phyloP scores from a whole-genome alignment of 1,140 invertebrate species.

The Eciton burchellii region DNA sequence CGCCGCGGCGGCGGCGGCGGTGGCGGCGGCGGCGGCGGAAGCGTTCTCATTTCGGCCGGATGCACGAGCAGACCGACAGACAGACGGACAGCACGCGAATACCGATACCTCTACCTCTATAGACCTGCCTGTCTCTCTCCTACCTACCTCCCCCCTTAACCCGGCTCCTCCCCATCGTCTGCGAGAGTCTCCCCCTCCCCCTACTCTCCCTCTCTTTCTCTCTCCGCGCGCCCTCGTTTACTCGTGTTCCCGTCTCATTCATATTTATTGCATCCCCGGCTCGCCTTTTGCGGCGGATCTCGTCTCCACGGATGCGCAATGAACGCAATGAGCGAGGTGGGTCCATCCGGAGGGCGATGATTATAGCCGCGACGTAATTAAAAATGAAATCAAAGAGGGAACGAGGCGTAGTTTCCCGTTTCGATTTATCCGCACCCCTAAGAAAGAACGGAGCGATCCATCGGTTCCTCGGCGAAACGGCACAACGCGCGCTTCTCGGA shows the following conservation, averaged over 20 bases:
- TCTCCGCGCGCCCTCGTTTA: slow-evolving; percentile 21
- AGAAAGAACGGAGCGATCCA: too few species aligned
- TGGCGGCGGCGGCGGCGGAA: slow-evolving; percentile 44
- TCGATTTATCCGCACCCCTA: slow-evolving; percentile 3
- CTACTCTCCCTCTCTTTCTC: not conserved
- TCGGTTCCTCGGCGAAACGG: not conserved
- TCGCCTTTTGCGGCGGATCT: not conserved
- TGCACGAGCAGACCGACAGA: slow-evolving; percentile 18
- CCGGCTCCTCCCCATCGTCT: not conserved
- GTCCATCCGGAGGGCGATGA: not conserved
- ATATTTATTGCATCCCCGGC: slow-evolving; percentile 43
- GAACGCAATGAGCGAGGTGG: not conserved
- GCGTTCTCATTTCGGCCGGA: slow-evolving; percentile 51
- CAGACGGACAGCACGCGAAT: not conserved
- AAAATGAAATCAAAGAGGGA: not conserved
- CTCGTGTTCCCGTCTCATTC: slow-evolving; percentile 35
- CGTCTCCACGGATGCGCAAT: slow-evolving; percentile 23
- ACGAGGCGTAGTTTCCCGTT: not conserved
- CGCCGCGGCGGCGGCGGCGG: slow-evolving; percentile 3
- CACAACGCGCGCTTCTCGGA: not conserved
- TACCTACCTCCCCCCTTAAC: not conserved
- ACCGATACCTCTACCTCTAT: not conserved
- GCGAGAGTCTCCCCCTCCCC: too few species aligned
- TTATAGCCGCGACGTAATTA: not conserved
- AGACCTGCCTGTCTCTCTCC: slow-evolving; percentile 15